Conservation (phyloP, 2,113 vertebrate species). For the Grus americana region DNA sequence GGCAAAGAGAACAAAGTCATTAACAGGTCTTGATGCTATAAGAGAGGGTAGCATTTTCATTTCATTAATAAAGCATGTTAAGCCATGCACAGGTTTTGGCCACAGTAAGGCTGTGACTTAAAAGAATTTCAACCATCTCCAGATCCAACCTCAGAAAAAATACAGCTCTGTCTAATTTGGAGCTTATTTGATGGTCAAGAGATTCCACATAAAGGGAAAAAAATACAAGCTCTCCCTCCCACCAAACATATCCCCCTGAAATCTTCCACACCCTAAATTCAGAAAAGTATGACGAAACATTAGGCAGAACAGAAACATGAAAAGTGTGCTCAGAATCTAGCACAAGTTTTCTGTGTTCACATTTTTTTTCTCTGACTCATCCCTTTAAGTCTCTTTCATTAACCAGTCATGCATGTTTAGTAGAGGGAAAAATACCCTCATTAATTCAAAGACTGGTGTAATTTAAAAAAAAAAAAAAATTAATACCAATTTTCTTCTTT, state of each 20-base stretch:
- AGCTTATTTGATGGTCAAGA: background rate
- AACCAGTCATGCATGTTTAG: background rate
- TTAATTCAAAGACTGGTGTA: background rate
- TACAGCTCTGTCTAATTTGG: background rate
- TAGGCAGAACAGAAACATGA: background rate
- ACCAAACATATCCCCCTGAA: rapidly evolving
- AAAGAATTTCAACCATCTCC: background rate
- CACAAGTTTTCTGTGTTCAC: background rate
- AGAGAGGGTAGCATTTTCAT: background rate
- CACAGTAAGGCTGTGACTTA: background rate
- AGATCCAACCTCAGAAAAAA: background rate
- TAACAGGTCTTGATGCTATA: background rate
- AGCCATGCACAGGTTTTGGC: background rate
- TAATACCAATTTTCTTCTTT: background rate
- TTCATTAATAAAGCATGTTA: background rate
- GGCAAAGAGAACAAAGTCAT: background rate
- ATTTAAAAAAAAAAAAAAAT: background rate
- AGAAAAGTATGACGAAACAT: background rate
- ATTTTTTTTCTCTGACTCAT: background rate
- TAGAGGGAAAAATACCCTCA: background rate
- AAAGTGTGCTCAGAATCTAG: background rate
- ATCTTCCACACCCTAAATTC: background rate
- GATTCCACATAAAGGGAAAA: background rate
- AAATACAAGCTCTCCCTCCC: background rate
- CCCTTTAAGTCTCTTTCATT: background rate